These are phyloP conservation scores for Adelges cooleyi DNA, from an alignment of 1,140 invertebrate genomes.

Conservation along the genomic window DNA sequence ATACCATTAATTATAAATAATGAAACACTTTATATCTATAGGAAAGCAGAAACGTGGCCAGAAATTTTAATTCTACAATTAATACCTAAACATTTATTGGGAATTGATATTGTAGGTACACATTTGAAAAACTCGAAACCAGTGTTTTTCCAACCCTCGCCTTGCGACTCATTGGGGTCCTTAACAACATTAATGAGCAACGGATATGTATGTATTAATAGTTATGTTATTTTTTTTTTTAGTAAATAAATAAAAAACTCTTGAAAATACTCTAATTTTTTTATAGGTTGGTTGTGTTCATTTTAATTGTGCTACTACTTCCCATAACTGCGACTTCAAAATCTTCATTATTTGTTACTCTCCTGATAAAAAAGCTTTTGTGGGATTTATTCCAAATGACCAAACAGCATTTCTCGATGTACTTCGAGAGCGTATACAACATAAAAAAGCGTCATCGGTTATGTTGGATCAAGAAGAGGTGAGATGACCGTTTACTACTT, in stretches of 20 bases:
- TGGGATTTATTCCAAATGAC: slow-evolving; percentile 92
- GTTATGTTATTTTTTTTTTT: slow-evolving; percentile 30
- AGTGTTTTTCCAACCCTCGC: slow-evolving; percentile 66
- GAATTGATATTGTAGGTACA: slow-evolving; percentile 70
- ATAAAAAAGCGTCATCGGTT: slow-evolving; percentile 47
- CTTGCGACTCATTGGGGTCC: slow-evolving; percentile 65
- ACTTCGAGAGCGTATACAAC: slow-evolving; percentile 67
- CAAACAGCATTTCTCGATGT: slow-evolving; percentile 73
- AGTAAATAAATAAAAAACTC: slow-evolving; percentile 17
- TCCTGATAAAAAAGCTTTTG: slow-evolving; percentile 74
- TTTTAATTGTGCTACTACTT: slow-evolving; percentile 53
- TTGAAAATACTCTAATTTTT: too few species aligned
- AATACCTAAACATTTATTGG: slow-evolving; percentile 81
- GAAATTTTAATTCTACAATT: slow-evolving; percentile 82
- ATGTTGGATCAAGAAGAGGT: slow-evolving; percentile 17
- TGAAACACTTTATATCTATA: slow-evolving; percentile 35
- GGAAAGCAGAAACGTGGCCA: slow-evolving; percentile 85
- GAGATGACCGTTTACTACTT: too few species aligned
- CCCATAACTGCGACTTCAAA: slow-evolving; percentile 71
- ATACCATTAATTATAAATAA: neutral
- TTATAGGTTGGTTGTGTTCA: slow-evolving; percentile 81
- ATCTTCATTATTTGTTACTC: slow-evolving; percentile 85
- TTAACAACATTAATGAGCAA: slow-evolving; percentile 81
- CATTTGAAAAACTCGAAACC: slow-evolving; percentile 81
- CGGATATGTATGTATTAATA: slow-evolving; percentile 65